Conservation (phyloP, 2,113 vertebrate genomes). For the Ailuropoda melanoleuca region DNA sequence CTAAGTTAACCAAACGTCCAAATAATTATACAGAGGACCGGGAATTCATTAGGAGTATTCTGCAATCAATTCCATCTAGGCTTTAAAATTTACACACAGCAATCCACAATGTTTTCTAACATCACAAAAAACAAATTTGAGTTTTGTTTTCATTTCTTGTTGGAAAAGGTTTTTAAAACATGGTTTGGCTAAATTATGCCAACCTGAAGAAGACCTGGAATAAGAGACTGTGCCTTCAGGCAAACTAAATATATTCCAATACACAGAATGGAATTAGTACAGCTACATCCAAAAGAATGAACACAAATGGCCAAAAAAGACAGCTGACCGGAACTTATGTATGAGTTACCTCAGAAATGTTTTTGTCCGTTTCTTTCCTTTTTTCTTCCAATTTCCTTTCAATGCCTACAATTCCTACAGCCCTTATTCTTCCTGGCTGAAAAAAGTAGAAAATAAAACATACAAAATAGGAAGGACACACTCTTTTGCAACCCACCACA, state of each 20-base stretch:
- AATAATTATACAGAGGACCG: background rate
- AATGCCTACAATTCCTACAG: constrained; percentile 98
- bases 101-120: background rate
- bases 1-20: background rate
- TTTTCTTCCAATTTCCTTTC: constrained; percentile 98
- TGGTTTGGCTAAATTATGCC: constrained; percentile 36
- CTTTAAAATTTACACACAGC: constrained; percentile 9
- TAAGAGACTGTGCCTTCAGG: background rate
- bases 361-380: constrained; percentile 99
- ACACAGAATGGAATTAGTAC: background rate
- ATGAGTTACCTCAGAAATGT: constrained; percentile 95
- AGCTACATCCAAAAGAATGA: constrained; percentile 51
- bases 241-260: constrained; percentile 13
- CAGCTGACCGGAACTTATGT: constrained; percentile 40
- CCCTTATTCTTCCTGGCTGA: constrained; percentile 94
- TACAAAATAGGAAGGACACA: constrained; percentile 81
- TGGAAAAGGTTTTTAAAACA: constrained; percentile 27
- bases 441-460: constrained; percentile 67
- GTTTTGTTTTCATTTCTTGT: background rate
- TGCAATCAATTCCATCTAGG: background rate
- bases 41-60: background rate
- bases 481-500: constrained; percentile 56
- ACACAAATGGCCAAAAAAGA: constrained; percentile 52
- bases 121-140: background rate
- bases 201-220: background rate